Percentiles rank a stretch among this genome's conserved stretches.
phyloP scores from a whole-genome alignment of 1,140 invertebrate species.

The Ooceraea biroi region DNA sequence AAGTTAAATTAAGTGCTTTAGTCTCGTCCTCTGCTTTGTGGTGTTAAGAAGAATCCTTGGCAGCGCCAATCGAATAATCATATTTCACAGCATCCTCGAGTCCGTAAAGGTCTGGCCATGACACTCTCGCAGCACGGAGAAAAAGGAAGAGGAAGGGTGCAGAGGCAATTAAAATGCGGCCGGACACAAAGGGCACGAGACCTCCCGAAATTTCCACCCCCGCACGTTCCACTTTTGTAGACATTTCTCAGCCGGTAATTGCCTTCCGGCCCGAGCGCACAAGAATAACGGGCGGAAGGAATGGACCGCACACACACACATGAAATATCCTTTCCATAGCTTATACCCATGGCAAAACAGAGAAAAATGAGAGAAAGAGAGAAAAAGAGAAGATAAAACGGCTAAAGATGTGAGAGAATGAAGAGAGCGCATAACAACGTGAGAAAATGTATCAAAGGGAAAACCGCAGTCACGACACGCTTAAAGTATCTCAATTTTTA shows the following conservation, averaged over 20 bases:
- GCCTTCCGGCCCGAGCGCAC: slow-evolving; percentile 42
- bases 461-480: neutral
- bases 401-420: slow-evolving; percentile 22
- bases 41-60: slow-evolving; percentile 28
- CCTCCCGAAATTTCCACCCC: slow-evolving; percentile 57
- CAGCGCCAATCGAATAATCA: slow-evolving; percentile 53
- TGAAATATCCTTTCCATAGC: slow-evolving; percentile 63
- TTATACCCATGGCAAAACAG: slow-evolving; percentile 50
- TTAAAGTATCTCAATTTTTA: slow-evolving; percentile 25
- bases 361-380: slow-evolving; percentile 48
- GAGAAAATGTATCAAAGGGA: neutral
- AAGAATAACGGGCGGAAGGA: slow-evolving; percentile 61
- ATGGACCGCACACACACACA: slow-evolving; percentile 33
- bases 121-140: slow-evolving; percentile 25
- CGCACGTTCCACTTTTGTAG: slow-evolving; percentile 58
- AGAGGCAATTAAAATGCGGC: slow-evolving; percentile 58
- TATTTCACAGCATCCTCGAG: slow-evolving; percentile 34
- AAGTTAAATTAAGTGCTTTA: slow-evolving; percentile 25
- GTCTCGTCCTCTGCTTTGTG: neutral
- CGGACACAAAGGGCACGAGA: slow-evolving; percentile 48
- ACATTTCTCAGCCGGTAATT: slow-evolving; percentile 64
- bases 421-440: neutral
- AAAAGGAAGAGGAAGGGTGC: slow-evolving; percentile 37
- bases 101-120: slow-evolving; percentile 36
- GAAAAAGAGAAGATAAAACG: slow-evolving; percentile 36